phyloP scores from a whole-genome alignment of 1,140 invertebrate species.

The Drosophila albomicans region DNA sequence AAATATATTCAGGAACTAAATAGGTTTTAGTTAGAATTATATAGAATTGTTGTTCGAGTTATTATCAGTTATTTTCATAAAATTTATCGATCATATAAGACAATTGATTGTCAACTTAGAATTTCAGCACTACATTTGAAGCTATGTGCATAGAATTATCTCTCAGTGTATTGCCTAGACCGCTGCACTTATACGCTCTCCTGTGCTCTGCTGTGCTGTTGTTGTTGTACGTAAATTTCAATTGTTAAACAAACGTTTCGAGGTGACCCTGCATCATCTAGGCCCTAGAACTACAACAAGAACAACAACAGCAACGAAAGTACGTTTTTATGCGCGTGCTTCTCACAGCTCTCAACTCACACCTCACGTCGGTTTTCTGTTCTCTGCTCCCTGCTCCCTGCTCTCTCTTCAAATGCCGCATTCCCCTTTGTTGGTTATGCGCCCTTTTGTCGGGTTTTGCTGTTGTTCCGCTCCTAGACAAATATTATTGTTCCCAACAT shows the following conservation, averaged over 20 bases:
- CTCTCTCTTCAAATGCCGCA: background rate
- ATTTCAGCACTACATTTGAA: background rate
- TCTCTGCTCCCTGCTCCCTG: background rate
- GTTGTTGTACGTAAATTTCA: conserved; percentile 50
- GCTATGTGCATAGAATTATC: background rate
- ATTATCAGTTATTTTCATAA: too few relatives aligned
- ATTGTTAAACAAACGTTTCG: conserved; percentile 72
- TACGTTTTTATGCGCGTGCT: conserved; percentile 62
- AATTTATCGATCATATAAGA: too few relatives aligned
- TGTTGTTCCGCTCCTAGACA: conserved; percentile 73
- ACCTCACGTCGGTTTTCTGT: conserved; percentile 11
- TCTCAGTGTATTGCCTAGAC: conserved; percentile 25
- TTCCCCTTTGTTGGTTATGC: conserved; percentile 21
- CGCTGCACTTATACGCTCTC: conserved; percentile 34
- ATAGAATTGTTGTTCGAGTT: too few relatives aligned
- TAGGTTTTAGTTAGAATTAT: too few relatives aligned
- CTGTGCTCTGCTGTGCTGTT: background rate
- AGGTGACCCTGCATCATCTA: conserved; percentile 33
- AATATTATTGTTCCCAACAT: conserved; percentile 83
- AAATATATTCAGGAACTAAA: too few relatives aligned
- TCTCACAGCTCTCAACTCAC: conserved; percentile 51
- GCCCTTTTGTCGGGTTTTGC: conserved; percentile 19
- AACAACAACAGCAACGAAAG: background rate
- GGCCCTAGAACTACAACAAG: conserved; percentile 24
- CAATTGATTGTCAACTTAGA: too few relatives aligned